Evolutionary conservation across 2,888 invertebrate species (phyloP).

Genomic region (Furcula furcula): DNA sequence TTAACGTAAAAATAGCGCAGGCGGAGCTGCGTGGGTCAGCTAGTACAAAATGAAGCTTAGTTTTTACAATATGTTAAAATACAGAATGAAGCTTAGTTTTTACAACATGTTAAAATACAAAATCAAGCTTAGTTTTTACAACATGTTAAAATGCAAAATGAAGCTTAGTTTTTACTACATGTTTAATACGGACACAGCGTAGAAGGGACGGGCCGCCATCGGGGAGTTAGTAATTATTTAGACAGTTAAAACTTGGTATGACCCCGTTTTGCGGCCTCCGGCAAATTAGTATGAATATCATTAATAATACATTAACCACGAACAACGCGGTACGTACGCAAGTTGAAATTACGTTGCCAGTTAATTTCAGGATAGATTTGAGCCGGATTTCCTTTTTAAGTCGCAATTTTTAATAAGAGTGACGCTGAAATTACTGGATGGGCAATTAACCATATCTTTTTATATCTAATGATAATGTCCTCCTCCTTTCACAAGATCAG

Average conservation of each 20-base stretch:
- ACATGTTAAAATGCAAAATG: conserved; percentile 6
- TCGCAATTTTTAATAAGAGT: conserved; percentile 13
- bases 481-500: no score
- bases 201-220: conserved; percentile 27
- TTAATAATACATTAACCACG: conserved; percentile 64
- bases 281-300: conserved; percentile 63
- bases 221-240: conserved; percentile 62
- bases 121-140: no score
- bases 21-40: no score
- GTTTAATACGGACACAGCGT: conserved; percentile 25
- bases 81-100: no score
- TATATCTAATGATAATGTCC: no score
- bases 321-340: conserved; percentile 28
- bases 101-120: no score
- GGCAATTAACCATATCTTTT: no score
- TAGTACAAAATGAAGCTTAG: no score
- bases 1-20: no score
- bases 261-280: conserved; percentile 52
- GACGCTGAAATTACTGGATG: conserved; percentile 15
- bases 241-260: conserved; percentile 58
- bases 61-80: no score
- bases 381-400: conserved; percentile 24
- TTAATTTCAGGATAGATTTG: conserved; percentile 30
- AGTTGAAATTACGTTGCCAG: conserved; percentile 39
- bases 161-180: conserved; percentile 13